Evolutionary conservation across 2,113 vertebrate genomes (phyloP).

Genomic region (Aramus guarauna): DNA sequence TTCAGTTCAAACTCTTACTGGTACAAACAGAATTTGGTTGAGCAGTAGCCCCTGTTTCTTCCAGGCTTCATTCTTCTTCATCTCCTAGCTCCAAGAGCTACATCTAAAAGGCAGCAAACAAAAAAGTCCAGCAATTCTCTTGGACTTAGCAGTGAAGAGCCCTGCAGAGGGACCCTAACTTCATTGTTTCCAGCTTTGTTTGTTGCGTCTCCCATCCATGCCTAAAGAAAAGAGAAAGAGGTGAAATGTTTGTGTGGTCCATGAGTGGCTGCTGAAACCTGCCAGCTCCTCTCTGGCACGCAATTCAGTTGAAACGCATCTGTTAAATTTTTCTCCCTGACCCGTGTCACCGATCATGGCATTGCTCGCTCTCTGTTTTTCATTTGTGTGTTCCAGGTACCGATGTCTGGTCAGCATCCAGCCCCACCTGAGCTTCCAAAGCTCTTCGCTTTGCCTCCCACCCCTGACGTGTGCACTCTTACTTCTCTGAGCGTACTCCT

Average conservation of each 20-base stretch:
- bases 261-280: background rate
- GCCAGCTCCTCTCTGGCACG: background rate
- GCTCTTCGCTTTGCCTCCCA: background rate
- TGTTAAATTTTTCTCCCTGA: background rate
- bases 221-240: background rate
- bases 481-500: background rate
- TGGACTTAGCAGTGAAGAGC: background rate
- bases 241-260: background rate
- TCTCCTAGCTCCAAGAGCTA: background rate
- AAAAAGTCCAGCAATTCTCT: background rate
- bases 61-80: background rate
- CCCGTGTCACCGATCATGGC: background rate
- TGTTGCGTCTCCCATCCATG: background rate
- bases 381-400: background rate
- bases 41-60: background rate
- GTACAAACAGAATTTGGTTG: background rate
- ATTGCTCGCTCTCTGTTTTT: background rate
- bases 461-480: background rate
- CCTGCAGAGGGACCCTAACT: background rate
- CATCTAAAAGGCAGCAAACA: background rate
- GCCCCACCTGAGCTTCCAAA: background rate
- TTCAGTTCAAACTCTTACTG: background rate
- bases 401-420: background rate
- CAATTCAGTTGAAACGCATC: background rate
- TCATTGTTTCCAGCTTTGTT: background rate